Evolutionary conservation across 2,113 vertebrate genomes (phyloP), one percentile per base, ranked within the genome.

Genomic region (Panurus biarmicus): DNA sequence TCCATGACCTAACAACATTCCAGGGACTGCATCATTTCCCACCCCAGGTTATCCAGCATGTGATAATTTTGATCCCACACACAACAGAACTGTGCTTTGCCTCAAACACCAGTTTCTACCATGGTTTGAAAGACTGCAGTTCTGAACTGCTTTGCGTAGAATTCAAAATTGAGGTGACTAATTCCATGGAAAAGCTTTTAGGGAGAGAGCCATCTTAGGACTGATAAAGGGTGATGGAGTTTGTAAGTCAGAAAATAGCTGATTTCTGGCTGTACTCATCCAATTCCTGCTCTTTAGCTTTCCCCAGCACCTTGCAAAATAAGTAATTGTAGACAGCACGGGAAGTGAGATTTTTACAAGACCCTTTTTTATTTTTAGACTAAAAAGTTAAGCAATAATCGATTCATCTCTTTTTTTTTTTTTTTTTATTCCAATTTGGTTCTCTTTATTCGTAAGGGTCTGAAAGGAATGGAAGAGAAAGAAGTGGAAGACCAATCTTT

Each of bases 351-450:
- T 21, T 57, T 91, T 75, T 64, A n/a, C 10, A 86, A 71, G 31
- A 62, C 2, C 1, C 7, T 60, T 80, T 77, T 77, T 86, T 51
- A 57, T 17, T 78, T 84, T 81, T 67, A 56, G 25, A 51, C 12
- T 74, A 14, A 53, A 66, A 57, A 36, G 6, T 47, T 24, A 81
- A 38, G 4, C 16, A 64, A 25, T 25, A 67, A 60, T 12, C 28
- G 61, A 40, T 81, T 74, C 22, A 35, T 1, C 3, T 40, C 9
- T 72, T 86, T 73, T 62, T 57, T 47, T n/a, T n/a, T n/a, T n/a
- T n/a, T n/a, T n/a, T n/a, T n/a, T n/a, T n/a, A n/a, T n/a, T 45
- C 26, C 2, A 0, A 1, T 64, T 67, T 58, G 40, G 5, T 64
- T 79, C 10, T 76, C 23, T 29, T 79, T 48, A 38, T 15, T 76